Evolutionary conservation across 2,113 vertebrate genomes (phyloP).

Genomic region (Tiliqua scincoides): DNA sequence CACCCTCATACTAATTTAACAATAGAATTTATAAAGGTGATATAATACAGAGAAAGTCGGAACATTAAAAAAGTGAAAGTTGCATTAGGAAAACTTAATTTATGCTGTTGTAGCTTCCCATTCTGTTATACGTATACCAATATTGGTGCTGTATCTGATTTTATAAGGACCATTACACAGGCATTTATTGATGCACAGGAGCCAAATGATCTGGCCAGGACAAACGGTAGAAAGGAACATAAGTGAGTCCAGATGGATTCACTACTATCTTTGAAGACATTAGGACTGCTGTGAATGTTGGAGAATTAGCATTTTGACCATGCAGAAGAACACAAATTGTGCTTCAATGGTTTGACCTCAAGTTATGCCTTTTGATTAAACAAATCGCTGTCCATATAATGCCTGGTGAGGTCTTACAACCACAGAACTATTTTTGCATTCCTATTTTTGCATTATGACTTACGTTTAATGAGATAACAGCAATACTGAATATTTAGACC

Average conservation of each 20-base stretch:
- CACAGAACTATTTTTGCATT: too few relatives aligned
- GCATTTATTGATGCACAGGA: not conserved
- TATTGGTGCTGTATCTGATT: conserved; percentile 16
- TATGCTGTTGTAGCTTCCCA: not conserved
- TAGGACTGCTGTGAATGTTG: not conserved
- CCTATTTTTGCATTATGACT: too few relatives aligned
- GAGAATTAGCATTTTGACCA: not conserved
- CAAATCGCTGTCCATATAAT: not conserved
- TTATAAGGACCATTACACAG: conserved; percentile 22
- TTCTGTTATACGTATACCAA: conserved; percentile 22
- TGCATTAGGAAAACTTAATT: conserved; percentile 25
- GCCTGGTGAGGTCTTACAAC: not conserved
- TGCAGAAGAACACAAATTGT: not conserved
- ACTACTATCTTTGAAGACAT: not conserved
- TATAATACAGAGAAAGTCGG: not conserved
- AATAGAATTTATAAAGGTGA: conserved; percentile 25
- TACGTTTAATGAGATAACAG: too few relatives aligned
- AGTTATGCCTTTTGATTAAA: not conserved
- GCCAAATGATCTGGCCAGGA: conserved; percentile 11
- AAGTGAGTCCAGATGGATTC: not conserved
- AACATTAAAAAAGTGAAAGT: not conserved
- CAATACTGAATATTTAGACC: too few relatives aligned
- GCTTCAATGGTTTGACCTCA: not conserved
- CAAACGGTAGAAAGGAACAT: conserved; percentile 16
- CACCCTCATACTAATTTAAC: not conserved